These are phyloP conservation scores for Entelurus aequoreus DNA, from an alignment of 2,113 vertebrate species.

Conservation along the genomic window DNA sequence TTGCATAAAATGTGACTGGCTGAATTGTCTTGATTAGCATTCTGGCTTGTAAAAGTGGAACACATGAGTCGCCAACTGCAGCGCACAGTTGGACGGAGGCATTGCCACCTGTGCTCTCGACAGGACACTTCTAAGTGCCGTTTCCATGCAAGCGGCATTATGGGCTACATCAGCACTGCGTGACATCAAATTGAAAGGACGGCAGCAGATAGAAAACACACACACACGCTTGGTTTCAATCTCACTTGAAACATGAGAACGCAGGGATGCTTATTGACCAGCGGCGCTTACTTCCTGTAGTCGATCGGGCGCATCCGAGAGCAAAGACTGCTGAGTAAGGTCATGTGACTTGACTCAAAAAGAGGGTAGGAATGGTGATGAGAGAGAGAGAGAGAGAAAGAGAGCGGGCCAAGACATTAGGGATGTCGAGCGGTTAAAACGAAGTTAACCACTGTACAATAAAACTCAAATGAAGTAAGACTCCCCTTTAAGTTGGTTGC, in stretches of 20 bases:
- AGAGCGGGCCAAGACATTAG: background rate
- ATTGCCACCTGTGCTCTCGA: conserved; percentile 35
- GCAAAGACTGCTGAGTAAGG: conserved; percentile 50
- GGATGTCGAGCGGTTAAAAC: too few relatives aligned
- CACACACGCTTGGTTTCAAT: conserved; percentile 5
- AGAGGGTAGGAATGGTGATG: conserved; percentile 4
- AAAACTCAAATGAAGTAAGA: too few relatives aligned
- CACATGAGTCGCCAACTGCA: conserved; percentile 42
- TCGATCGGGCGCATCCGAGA: conserved; percentile 27
- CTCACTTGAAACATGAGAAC: conserved; percentile 42
- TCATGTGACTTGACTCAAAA: conserved; percentile 18
- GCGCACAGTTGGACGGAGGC: conserved; percentile 31
- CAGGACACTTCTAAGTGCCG: background rate
- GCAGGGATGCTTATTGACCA: conserved; percentile 29
- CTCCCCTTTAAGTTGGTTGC: conserved; percentile 1
- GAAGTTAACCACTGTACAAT: too few relatives aligned
- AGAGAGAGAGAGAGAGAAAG: background rate
- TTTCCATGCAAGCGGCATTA: conserved; percentile 4
- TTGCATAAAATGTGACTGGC: conserved; percentile 13
- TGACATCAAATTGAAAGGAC: conserved; percentile 2
- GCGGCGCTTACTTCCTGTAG: conserved; percentile 47
- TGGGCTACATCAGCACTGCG: background rate
- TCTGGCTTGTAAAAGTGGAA: conserved; percentile 29
- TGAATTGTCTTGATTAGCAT: conserved; percentile 30
- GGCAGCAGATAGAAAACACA: conserved; percentile 16